Evolutionary conservation across 2,888 invertebrate genomes (phyloP).

Genomic region (Rotaria magnacalcarata): DNA sequence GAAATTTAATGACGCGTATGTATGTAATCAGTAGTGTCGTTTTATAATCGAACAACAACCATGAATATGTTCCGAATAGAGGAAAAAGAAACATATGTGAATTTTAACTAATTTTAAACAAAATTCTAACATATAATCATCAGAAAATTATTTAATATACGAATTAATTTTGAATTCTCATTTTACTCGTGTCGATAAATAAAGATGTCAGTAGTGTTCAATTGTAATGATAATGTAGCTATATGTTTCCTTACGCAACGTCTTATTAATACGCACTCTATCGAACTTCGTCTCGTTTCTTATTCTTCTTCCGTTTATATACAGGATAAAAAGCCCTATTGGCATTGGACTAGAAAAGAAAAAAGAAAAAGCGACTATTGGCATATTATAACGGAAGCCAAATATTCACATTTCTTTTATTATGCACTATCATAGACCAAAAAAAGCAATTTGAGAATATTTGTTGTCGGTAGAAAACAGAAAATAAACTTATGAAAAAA

Average conservation of each 20-base stretch:
- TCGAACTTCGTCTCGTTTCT: no score
- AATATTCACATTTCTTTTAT: no score
- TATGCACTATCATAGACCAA: neutral
- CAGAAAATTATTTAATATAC: neutral
- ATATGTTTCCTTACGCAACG: no score
- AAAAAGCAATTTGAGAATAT: neutral
- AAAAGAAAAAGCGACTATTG: no score
- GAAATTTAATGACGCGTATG: neutral
- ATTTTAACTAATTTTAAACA: neutral
- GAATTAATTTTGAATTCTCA: no score
- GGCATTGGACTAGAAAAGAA: neutral
- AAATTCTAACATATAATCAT: neutral
- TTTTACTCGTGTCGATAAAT: neutral
- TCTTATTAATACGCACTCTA: no score
- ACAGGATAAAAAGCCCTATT: neutral
- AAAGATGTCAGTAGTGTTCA: neutral
- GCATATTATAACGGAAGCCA: neutral
- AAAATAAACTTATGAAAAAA: neutral
- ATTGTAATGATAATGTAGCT: no score
- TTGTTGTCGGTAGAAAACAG: neutral
- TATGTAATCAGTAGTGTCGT: neutral
- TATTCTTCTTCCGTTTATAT: neutral
- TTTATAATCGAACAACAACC: constrained; percentile 29
- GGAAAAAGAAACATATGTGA: neutral
- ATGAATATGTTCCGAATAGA: constrained; percentile 13